These are phyloP conservation scores for Muscicapa adusta DNA, from an alignment of 2,113 vertebrate genomes.

Conservation along the genomic window DNA sequence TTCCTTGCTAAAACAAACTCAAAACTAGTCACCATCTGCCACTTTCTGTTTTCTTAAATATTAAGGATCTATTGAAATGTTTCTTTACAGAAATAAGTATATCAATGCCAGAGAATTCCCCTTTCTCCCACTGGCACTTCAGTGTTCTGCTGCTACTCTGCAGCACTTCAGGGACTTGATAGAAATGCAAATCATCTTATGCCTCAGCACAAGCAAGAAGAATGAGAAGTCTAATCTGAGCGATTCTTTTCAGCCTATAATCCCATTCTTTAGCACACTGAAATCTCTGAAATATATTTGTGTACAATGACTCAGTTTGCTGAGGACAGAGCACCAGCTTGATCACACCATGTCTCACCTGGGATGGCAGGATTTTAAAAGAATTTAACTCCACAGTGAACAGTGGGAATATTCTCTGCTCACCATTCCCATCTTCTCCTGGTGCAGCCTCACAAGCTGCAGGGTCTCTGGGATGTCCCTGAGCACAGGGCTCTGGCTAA, in stretches of 20 bases:
- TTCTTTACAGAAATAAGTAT: not conserved
- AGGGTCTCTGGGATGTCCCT: no score
- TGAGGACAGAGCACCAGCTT: not conserved
- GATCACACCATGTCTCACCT: accelerated
- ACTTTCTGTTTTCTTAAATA: not conserved
- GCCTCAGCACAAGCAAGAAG: not conserved
- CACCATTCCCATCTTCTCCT: accelerated
- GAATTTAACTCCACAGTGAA: no score
- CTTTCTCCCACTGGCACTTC: not conserved
- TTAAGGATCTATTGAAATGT: not conserved
- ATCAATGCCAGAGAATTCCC: not conserved
- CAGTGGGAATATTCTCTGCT: not conserved
- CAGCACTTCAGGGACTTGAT: not conserved
- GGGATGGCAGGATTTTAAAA: accelerated
- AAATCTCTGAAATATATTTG: not conserved
- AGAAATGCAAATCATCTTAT: not conserved
- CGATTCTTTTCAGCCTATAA: not conserved
- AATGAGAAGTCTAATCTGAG: not conserved
- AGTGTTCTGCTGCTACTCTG: not conserved
- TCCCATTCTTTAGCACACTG: not conserved
- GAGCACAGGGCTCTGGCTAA: not conserved
- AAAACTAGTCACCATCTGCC: not conserved
- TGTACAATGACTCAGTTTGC: not conserved
- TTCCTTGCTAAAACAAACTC: not conserved
- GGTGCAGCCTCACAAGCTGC: accelerated